Evolutionary conservation across 2,113 vertebrate genomes (phyloP), one percentile per base, ranked within the genome.

Genomic region (Anser cygnoides): DNA sequence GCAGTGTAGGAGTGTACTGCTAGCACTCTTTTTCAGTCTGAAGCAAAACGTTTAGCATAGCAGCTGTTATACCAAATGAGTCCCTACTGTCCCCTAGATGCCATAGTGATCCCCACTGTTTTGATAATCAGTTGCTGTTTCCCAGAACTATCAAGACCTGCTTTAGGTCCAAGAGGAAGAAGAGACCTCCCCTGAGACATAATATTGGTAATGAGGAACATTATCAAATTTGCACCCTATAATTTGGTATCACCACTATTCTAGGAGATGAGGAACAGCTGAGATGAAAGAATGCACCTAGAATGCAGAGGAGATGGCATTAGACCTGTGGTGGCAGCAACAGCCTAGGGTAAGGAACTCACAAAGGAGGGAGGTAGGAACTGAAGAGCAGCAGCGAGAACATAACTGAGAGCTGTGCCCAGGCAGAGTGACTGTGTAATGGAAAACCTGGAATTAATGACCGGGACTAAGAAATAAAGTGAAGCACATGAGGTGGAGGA

Each of bases 1-100:
- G 25, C 65, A 33, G 85, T 52, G 90, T 71, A 75, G 85, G 86
- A 96, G 65, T 83, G 59, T 84, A 41, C 70, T 78, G 83, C 88
- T 44, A 33, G 49, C 65, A 19, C 29, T 58, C 66, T 71, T 91
- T 46, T 49, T 52, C 82, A 49, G 22, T 37, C 52, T 84, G 59
- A 59, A 82, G 66, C 52, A 67, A 87, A 77, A 61, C 57, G 52
- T 61, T 91, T 59, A 74, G 65, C 72, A 59, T n/a, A 90, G 90
- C 76, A 93, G 61, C 76, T 75, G 83, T 77, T 78, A 58, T 0
- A 74, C n/a, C 65, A 77, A 84, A 62, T 11, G 59, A 92, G 41
- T 66, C 44, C 25, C 74, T 77, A 6, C 67, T 85, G 80, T 86
- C 35, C 37, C n/a, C 6, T 70, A 76, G n/a, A 55, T 77, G 79